Evolutionary conservation across 1,140 invertebrate species (phyloP).

Genomic region (Drosophila fuyamai): DNA sequence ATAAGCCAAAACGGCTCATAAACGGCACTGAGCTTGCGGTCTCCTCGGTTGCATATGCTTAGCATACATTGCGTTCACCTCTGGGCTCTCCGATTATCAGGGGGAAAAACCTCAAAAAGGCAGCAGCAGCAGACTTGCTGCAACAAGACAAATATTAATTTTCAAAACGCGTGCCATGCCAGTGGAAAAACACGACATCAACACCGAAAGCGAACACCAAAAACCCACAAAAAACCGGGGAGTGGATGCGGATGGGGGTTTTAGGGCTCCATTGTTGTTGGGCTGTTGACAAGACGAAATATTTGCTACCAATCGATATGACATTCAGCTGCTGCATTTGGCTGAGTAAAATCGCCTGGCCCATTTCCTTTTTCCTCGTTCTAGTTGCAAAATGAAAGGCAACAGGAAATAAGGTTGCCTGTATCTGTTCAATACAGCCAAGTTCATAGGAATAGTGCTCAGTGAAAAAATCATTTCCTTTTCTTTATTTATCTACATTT

Average conservation of each 20-base stretch:
- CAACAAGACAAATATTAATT: slow-evolving; percentile 75
- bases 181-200: slow-evolving; percentile 64
- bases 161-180: slow-evolving; percentile 73
- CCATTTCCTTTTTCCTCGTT: slow-evolving; percentile 10
- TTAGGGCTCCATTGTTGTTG: slow-evolving; percentile 14
- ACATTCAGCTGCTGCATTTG: slow-evolving; percentile 1
- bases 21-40: slow-evolving; percentile 69
- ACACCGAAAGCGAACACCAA: slow-evolving; percentile 40
- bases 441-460: background rate
- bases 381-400: background rate
- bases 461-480: background rate
- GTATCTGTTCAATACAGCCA: background rate
- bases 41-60: slow-evolving; percentile 69
- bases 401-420: slow-evolving; percentile 7
- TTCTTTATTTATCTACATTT: no score
- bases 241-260: background rate
- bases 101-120: slow-evolving; percentile 67
- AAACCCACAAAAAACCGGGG: slow-evolving; percentile 35
- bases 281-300: slow-evolving; percentile 23
- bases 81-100: slow-evolving; percentile 49
- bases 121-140: slow-evolving; percentile 37
- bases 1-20: slow-evolving; percentile 72
- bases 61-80: slow-evolving; percentile 67
- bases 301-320: slow-evolving; percentile 23
- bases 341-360: background rate